These are phyloP conservation scores for Dendrolimus kikuchii DNA, from an alignment of 1,140 invertebrate genomes.

Conservation along the genomic window DNA sequence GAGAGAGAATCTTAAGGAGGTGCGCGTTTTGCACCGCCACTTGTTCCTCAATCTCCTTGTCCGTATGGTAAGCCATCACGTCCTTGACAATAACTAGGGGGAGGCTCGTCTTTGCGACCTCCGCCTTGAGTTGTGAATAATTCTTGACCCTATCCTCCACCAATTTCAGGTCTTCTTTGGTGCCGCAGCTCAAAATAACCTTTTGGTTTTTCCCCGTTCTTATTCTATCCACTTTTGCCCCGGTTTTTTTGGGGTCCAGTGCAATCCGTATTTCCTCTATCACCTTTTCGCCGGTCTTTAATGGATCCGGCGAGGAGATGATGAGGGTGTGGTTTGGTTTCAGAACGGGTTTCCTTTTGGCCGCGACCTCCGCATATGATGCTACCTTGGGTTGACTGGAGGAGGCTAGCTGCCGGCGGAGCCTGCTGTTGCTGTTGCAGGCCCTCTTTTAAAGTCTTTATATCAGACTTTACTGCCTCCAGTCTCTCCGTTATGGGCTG, in stretches of 20 bases:
- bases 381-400: too few species aligned
- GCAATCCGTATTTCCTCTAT: neutral
- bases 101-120: neutral
- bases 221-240: neutral
- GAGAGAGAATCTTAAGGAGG: neutral
- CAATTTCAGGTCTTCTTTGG: neutral
- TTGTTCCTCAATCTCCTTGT: neutral
- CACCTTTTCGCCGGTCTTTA: too few species aligned
- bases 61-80: neutral
- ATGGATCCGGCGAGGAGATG: too few species aligned
- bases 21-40: neutral
- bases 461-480: too few species aligned
- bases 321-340: too few species aligned
- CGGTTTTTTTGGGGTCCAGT: neutral
- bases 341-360: too few species aligned
- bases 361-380: too few species aligned
- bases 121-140: neutral
- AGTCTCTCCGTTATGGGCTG: too few species aligned
- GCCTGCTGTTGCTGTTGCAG: too few species aligned
- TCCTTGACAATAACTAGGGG: constrained; percentile 2
- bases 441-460: too few species aligned
- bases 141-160: neutral
- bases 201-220: neutral
- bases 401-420: too few species aligned
- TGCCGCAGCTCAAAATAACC: neutral